These are phyloP conservation scores for Zhuqinia jingwanae DNA, from an alignment of 2,888 invertebrate species.

Conservation along the genomic window DNA sequence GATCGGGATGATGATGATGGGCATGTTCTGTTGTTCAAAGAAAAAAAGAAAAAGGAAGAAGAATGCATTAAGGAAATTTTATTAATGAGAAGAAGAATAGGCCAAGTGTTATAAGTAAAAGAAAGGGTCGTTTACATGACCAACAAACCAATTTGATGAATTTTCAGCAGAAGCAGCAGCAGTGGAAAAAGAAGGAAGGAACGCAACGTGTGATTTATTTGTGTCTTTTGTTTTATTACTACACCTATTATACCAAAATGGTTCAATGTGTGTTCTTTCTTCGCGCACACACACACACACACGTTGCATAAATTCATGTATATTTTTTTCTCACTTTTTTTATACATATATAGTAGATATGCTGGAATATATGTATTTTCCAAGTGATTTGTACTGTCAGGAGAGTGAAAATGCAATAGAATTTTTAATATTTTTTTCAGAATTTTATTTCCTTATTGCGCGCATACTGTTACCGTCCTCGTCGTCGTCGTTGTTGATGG, in stretches of 20 bases:
- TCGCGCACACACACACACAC: no score
- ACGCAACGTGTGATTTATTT: conserved; percentile 32
- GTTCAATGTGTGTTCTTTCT: no score
- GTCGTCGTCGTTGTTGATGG: conserved; percentile 24
- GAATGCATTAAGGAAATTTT: conserved; percentile 36
- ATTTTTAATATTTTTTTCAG: not conserved
- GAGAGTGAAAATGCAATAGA: not conserved
- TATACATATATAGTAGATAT: not conserved
- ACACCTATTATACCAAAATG: not conserved
- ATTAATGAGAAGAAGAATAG: conserved; percentile 23
- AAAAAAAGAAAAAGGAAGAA: no score
- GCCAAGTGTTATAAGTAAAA: not conserved
- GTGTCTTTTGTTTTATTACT: not conserved
- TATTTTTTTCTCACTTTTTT: conserved; percentile 18
- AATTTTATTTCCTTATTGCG: not conserved
- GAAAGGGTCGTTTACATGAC: not conserved
- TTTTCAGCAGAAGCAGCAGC: not conserved
- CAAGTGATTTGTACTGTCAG: no score
- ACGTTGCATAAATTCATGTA: no score
- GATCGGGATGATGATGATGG: not conserved
- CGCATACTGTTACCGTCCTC: no score
- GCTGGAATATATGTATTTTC: no score
- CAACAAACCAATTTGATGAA: conserved; percentile 11
- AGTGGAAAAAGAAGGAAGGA: not conserved
- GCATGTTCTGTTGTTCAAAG: not conserved